Conservation (phyloP, 1,140 invertebrate species). For the Melipona quadrifasciata region DNA sequence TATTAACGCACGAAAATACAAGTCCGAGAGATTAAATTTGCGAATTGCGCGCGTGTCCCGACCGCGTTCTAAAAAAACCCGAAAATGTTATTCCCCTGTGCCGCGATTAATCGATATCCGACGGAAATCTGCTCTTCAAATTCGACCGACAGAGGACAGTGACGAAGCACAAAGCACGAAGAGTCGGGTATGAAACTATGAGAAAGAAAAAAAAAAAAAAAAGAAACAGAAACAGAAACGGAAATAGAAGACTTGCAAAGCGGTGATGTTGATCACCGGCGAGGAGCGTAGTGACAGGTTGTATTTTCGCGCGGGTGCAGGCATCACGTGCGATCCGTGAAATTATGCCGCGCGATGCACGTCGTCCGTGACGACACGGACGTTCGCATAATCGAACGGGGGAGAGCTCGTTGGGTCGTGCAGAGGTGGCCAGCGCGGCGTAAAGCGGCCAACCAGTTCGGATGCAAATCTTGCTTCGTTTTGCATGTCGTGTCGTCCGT, state of each 20-base stretch:
- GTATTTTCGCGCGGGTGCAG: constrained; percentile 2
- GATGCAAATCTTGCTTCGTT: constrained; percentile 70
- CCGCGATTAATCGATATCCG: not conserved
- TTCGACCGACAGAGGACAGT: too few species aligned
- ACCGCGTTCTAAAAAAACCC: not conserved
- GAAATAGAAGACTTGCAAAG: not conserved
- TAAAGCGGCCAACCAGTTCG: constrained; percentile 64
- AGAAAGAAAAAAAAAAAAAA: not conserved
- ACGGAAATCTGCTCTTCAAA: not conserved
- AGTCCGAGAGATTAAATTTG: constrained; percentile 17
- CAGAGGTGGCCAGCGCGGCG: constrained; percentile 42
- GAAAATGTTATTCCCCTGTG: not conserved
- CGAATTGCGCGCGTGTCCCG: constrained; percentile 1
- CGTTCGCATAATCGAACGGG: constrained; percentile 70
- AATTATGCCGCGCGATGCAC: constrained; percentile 68
- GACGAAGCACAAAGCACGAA: too few species aligned
- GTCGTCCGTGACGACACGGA: constrained; percentile 63
- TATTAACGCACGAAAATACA: constrained; percentile 6
- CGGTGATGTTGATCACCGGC: not conserved
- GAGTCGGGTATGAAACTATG: too few species aligned
- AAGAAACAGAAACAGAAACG: not conserved
- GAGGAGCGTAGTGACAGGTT: not conserved
- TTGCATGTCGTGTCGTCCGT: constrained; percentile 71
- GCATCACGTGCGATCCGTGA: constrained; percentile 63
- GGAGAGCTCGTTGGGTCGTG: constrained; percentile 9